Base-by-base conservation (phyloP, 2,797 vertebrate genomes). In the Brachyalestes nurse region DNA sequence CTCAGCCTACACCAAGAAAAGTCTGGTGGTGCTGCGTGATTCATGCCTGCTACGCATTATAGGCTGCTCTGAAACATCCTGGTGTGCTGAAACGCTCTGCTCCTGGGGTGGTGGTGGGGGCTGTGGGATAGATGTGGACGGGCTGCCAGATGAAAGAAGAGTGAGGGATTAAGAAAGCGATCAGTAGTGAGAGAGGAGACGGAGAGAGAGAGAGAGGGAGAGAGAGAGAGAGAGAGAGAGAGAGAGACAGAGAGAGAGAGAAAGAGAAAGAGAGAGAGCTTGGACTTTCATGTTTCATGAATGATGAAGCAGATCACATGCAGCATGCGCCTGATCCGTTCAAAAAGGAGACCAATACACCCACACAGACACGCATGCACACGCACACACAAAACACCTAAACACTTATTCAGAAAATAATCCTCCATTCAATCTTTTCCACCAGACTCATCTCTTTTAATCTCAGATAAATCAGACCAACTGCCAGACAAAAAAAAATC, bases 271-370 rank as follows among this genome's bases (percentile, higher is more conserved):
- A 0, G 57, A 51, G 25, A 16, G 49, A 14, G 16, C n/a, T 79
- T 85, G 81, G 84, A 73, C 86, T 86, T 53, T 72, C 25, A 53
- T 19, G 34, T 72, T 77, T 89, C 25, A 64, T 77, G 83, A 85
- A 89, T 90, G 90, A 87, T 87, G 87, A 89, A 87, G 86, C 69
- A 90, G 88, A 88, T 86, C 86, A 88, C 87, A 91, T 85, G 84
- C 84, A 90, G 78, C 49, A 16, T 79, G 47, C 78, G 74, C 65
- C 57, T 28, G 9, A 70, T 65, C 16, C 5, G n/a, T 76, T 83
- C 58, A 75, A 25, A 58, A 77, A 82, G 10, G 40, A 38, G 65
- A 1, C 8, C 12, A 58, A 1, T 13, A 2, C 12, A n/a, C 47
- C 28, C 25, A 10, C 28, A 53, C 0, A 57, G 28, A 28, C 28